phyloP scores from a whole-genome alignment of 2,113 vertebrate species.

The Catagonus wagneri region DNA sequence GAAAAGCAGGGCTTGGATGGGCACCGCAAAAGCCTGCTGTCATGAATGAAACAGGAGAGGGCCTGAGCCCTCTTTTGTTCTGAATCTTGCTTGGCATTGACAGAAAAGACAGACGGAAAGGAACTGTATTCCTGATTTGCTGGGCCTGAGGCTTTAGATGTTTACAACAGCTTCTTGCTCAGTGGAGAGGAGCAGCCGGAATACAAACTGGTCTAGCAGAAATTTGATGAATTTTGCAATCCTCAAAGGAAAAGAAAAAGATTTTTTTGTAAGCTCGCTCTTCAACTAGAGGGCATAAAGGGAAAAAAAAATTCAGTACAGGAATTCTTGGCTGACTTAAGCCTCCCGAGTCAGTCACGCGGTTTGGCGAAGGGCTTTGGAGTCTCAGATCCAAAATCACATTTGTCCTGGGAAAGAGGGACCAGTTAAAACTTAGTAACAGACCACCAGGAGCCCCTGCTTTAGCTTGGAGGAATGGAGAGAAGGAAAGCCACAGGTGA shows the following conservation, averaged over 20 bases:
- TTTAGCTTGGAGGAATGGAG: constrained; percentile 7
- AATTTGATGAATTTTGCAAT: constrained; percentile 81
- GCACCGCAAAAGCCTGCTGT: not conserved
- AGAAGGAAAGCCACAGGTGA: not conserved
- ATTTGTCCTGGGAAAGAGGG: constrained; percentile 52
- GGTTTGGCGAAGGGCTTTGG: constrained; percentile 61
- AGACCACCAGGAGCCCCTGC: not conserved
- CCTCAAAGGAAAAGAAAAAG: constrained; percentile 71
- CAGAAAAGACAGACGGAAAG: constrained; percentile 64
- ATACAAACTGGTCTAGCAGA: constrained; percentile 80
- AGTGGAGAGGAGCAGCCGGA: constrained; percentile 77
- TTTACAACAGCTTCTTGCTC: constrained; percentile 78
- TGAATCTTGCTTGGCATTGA: constrained; percentile 49
- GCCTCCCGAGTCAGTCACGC: constrained; percentile 55
- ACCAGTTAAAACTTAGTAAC: constrained; percentile 24
- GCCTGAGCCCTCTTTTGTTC: constrained; percentile 33
- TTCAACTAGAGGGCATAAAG: constrained; percentile 72
- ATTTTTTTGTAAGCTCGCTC: constrained; percentile 65
- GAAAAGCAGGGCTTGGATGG: constrained; percentile 18
- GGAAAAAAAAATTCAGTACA: constrained; percentile 50
- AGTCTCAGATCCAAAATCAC: constrained; percentile 65
- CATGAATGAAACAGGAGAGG: constrained; percentile 51
- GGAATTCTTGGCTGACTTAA: constrained; percentile 64
- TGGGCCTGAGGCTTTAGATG: constrained; percentile 79
- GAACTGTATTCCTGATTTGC: constrained; percentile 70